Evolutionary conservation across 1,140 invertebrate species (phyloP), one percentile per base, ranked within the genome.

Genomic region (Argopecten irradians): DNA sequence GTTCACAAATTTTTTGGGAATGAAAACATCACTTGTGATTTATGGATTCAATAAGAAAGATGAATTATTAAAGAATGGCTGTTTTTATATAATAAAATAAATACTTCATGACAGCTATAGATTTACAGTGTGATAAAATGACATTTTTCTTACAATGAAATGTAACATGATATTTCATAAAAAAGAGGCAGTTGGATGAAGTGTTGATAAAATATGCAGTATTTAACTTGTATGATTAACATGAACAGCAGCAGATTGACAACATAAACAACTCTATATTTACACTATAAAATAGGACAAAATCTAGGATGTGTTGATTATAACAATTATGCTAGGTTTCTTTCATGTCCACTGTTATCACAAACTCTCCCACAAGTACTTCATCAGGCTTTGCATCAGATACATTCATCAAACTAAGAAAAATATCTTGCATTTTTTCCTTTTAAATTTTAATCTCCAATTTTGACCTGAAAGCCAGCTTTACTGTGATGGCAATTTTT

Each of bases 51-150:
- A 82, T 83, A 41, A 88, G 83, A 88, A 46, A 88, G 55, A 82
- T 87, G 82, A 39, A 34, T 84, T 84, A 83, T 85, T 46, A 86
- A 86, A 86, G 55, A 86, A 89, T 82, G 43, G 82, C 32, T 85
- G 41, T 86, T 84, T 82, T 55, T 87, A 32, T 83, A 89, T 84
- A 85, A 87, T 85, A 87, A 89, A 89, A 87, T 87, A 83, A 87
- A 87, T 85, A 71, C 35, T 43, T 55, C 82, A 85, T 82, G 55
- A 85, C 83, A 87, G 35, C 85, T 87, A 89, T 83, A 85, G 86
- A 87, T 55, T 86, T 83, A 85, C 83, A 85, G 34, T 33, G 41
- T 71, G 84, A 55, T 35, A 46, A 84, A 88, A 83, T 43, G 34
- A 71, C 34, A 83, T 34, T 22, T 82, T 84, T 83, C 82, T 84